Evolutionary conservation across 1,140 invertebrate genomes (phyloP).

Genomic region (Aleiodes sp.): DNA sequence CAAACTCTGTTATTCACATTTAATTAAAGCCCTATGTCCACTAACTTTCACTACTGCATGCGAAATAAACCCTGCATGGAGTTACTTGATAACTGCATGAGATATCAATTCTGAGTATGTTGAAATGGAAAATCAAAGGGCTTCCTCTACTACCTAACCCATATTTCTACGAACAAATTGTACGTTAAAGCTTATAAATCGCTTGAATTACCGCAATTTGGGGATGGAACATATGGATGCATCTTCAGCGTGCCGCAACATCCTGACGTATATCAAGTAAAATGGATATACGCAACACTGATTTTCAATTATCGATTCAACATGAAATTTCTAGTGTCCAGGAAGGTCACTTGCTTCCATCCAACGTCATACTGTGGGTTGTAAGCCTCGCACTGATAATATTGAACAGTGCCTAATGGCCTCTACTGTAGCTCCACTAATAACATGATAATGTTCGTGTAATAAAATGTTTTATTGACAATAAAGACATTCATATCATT

Average conservation of each 20-base stretch:
- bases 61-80: no score
- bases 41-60: no score
- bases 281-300: slow-evolving; percentile 63
- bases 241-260: no score
- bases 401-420: neutral
- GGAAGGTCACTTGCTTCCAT: slow-evolving; percentile 22
- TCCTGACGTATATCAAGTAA: neutral
- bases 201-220: neutral
- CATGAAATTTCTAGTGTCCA: slow-evolving; percentile 36
- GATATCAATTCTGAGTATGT: no score
- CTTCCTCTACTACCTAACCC: no score
- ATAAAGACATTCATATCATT: no score
- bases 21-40: neutral
- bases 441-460: no score
- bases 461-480: no score
- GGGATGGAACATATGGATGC: neutral
- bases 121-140: no score
- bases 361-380: neutral
- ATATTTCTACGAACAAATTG: no score
- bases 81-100: no score
- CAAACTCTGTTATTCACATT: neutral
- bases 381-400: neutral
- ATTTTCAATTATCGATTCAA: slow-evolving; percentile 63
- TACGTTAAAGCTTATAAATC: neutral
- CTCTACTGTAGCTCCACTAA: neutral